These are phyloP conservation scores for Frankliniella fusca DNA, from an alignment of 2,888 invertebrate genomes.

Conservation along the genomic window DNA sequence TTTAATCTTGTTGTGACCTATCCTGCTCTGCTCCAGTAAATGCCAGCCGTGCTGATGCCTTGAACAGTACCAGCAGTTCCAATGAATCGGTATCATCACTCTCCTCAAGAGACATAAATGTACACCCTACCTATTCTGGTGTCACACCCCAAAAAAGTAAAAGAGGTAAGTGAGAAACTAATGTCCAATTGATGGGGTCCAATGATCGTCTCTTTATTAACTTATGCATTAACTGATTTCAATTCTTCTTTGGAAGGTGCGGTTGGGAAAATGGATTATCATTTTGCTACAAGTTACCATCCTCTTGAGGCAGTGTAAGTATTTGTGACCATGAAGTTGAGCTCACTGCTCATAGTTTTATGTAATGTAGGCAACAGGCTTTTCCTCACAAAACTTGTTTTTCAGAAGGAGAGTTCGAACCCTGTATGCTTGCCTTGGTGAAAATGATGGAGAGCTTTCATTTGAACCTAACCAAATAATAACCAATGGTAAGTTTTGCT, in stretches of 20 bases:
- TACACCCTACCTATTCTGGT: constrained; percentile 36
- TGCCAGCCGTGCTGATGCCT: constrained; percentile 31
- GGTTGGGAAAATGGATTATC: constrained; percentile 41
- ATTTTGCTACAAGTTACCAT: constrained; percentile 45
- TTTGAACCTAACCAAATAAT: constrained; percentile 99
- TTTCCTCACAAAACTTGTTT: not conserved
- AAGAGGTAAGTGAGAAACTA: constrained; percentile 39
- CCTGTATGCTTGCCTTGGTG: constrained; percentile 91
- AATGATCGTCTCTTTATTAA: too few species aligned
- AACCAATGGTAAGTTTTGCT: constrained; percentile 71
- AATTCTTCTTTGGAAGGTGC: not conserved
- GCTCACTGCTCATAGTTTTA: too few species aligned
- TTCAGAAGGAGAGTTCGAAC: constrained; percentile 77
- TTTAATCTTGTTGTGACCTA: constrained; percentile 5
- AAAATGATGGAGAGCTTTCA: constrained; percentile 93
- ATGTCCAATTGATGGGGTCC: constrained; percentile 36
- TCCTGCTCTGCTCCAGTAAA: constrained; percentile 30
- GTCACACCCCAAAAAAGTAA: constrained; percentile 42
- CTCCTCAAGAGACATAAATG: constrained; percentile 46
- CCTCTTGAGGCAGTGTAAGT: constrained; percentile 46
- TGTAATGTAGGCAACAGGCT: too few species aligned
- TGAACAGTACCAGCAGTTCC: constrained; percentile 68
- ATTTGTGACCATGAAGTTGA: constrained; percentile 28
- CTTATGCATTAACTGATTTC: too few species aligned
- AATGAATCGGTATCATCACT: constrained; percentile 78